Percentiles rank a stretch among this genome's conserved stretches.
Evolutionary conservation across 1,140 invertebrate genomes (phyloP).

Genomic region (Gonatopus flavifemur): DNA sequence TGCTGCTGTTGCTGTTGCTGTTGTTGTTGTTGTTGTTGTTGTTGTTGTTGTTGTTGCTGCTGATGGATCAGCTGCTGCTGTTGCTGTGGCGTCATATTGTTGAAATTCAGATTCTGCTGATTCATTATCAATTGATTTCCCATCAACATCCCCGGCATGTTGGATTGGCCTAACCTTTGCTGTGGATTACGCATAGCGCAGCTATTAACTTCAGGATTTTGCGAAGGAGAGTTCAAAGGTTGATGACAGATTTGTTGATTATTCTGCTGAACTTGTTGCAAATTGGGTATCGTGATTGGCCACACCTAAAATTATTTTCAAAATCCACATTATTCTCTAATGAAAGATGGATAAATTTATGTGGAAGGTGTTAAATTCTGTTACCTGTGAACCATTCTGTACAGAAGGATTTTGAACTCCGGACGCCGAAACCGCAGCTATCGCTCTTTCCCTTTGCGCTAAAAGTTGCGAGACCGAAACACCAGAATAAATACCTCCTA

Average conservation of each 20-base stretch:
- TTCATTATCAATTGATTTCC: slow-evolving; percentile 52
- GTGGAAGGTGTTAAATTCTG: too few relatives aligned
- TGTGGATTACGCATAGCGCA: slow-evolving; percentile 39
- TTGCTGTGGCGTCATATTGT: slow-evolving; percentile 42
- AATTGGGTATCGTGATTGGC: slow-evolving; percentile 51
- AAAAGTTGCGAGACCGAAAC: slow-evolving; percentile 69
- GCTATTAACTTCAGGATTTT: slow-evolving; percentile 40
- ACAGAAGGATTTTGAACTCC: slow-evolving; percentile 40
- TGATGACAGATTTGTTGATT: slow-evolving; percentile 47
- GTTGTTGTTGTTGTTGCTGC: slow-evolving; percentile 39
- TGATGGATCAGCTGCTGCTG: slow-evolving; percentile 38
- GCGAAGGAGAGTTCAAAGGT: slow-evolving; percentile 40
- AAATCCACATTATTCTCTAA: background rate
- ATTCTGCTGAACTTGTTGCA: slow-evolving; percentile 46
- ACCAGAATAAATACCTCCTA: slow-evolving; percentile 61
- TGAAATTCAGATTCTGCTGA: slow-evolving; percentile 47
- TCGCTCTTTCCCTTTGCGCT: slow-evolving; percentile 63
- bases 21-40: slow-evolving; percentile 47
- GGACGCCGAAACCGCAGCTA: slow-evolving; percentile 41
- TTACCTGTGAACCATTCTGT: slow-evolving; percentile 52
- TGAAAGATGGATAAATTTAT: background rate
- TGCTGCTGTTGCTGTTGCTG: slow-evolving; percentile 41
- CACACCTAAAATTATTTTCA: slow-evolving; percentile 43
- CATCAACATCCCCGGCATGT: slow-evolving; percentile 53
- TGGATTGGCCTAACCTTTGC: slow-evolving; percentile 45